Evolutionary conservation across 2,797 vertebrate species (phyloP).

Genomic region (Coendou prehensilis): DNA sequence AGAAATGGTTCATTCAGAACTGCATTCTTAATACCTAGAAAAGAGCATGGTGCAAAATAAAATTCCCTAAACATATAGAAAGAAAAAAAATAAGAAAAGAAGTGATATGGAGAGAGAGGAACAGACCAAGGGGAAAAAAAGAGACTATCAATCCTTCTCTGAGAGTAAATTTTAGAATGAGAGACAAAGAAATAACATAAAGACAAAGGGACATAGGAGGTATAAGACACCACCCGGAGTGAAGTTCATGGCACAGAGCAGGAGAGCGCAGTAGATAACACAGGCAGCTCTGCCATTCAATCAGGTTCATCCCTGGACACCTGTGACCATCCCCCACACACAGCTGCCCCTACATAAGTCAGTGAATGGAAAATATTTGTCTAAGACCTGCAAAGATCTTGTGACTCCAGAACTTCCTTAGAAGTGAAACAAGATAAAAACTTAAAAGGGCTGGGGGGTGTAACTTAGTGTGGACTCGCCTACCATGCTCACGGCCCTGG

Average conservation of each 20-base stretch:
- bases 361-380: neutral
- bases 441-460: neutral
- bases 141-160: neutral
- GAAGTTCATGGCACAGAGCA: neutral
- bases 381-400: neutral
- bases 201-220: neutral
- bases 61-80: neutral
- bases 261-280: rapidly evolving
- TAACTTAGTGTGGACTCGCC: too few relatives aligned
- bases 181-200: neutral
- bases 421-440: neutral
- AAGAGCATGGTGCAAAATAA: neutral
- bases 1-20: neutral
- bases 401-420: neutral
- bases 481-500: neutral
- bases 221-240: too few relatives aligned
- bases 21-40: neutral
- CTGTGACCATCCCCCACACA: neutral
- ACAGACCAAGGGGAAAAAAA: too few relatives aligned
- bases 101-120: too few relatives aligned
- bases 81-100: neutral
- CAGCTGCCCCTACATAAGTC: neutral
- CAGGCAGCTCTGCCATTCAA: too few relatives aligned
- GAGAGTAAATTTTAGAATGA: neutral
- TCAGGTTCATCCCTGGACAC: rapidly evolving